Base-by-base conservation (phyloP, 2,797 vertebrate genomes). In the Morus bassanus region DNA sequence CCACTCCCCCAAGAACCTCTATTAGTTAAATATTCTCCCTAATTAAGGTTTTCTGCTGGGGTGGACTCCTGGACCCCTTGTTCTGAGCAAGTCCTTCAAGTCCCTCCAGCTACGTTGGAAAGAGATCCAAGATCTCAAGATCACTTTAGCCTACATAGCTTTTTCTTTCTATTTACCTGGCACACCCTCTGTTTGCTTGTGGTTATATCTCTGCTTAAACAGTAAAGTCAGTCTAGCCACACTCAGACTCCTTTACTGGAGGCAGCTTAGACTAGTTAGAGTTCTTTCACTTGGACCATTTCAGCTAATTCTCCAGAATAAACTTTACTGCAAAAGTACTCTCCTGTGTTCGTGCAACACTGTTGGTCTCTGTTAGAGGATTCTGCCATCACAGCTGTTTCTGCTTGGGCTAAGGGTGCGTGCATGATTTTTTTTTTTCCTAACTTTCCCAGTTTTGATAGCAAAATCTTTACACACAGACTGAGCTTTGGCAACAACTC, bases 181-280 rank as follows among this genome's bases (percentile, higher is more conserved):
- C 83, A 91, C 79, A 69, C 79, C 79, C 70, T 91, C 63, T 91
- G 60, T 72, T 93, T 93, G 89, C 65, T 73, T 75, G 73, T 35
- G 63, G 59, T 33, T 73, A 43, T 51, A 16, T 35, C 60, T 69
- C 64, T 72, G 75, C 86, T 91, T 50, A 43, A 93, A 57, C 57
- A 91, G 57, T 35, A 50, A 88, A 91, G 64, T 50, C 68, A 77
- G 72, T 18, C 48, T 85, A 60, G 57, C 69, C 73, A 88, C 54
- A 10, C 57, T 68, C 79, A 68, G 67, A 45, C 37, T 75, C 45
- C 53, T 93, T 70, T 30, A 39, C 27, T 43, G 75, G 16, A 94
- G 56, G 83, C 39, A 83, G 54, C n/a, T 95, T 37, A 85, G 37
- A 65, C 78, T 63, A 43, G 19, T 37, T 13, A 45, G 4, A 80